Percentiles rank a stretch among this genome's conserved stretches.
Evolutionary conservation across 2,113 vertebrate species (phyloP).

Genomic region (Phalacrocorax pelagicus): DNA sequence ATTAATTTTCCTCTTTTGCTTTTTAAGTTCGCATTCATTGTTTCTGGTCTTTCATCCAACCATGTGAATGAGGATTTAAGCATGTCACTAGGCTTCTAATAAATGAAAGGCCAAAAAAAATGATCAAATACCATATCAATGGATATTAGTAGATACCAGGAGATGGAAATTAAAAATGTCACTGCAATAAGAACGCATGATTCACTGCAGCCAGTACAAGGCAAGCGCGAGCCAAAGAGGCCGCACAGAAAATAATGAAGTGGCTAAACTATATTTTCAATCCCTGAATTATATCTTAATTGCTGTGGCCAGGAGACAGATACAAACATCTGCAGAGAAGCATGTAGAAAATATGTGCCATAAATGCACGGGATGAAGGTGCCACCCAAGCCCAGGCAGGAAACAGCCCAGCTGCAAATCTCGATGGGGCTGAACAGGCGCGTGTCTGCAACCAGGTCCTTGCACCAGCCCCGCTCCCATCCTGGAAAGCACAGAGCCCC

Average conservation of each 20-base stretch:
- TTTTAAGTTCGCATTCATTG: neutral
- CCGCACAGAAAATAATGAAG: neutral
- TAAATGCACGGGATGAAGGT: neutral
- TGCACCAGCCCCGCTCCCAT: neutral
- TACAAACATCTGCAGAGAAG: neutral
- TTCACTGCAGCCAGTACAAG: neutral
- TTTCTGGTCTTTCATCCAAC: neutral
- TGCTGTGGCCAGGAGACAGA: neutral
- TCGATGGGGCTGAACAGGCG: rapidly evolving
- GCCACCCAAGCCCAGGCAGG: neutral
- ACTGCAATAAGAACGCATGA: neutral
- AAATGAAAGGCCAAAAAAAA: neutral
- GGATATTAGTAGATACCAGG: neutral
- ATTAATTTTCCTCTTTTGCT: neutral
- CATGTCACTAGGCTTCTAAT: neutral
- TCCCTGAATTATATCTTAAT: neutral
- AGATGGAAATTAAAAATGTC: neutral
- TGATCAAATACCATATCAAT: neutral
- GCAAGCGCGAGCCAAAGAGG: neutral
- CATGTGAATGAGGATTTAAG: neutral
- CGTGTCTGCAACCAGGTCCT: neutral
- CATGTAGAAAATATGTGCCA: neutral
- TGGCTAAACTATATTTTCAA: neutral
- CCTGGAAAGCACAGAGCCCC: neutral
- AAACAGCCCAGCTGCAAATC: neutral